Percentiles rank a stretch among this genome's conserved stretches.
Evolutionary conservation across 2,888 invertebrate species (phyloP).

Genomic region (Drosophila fulvimacula): DNA sequence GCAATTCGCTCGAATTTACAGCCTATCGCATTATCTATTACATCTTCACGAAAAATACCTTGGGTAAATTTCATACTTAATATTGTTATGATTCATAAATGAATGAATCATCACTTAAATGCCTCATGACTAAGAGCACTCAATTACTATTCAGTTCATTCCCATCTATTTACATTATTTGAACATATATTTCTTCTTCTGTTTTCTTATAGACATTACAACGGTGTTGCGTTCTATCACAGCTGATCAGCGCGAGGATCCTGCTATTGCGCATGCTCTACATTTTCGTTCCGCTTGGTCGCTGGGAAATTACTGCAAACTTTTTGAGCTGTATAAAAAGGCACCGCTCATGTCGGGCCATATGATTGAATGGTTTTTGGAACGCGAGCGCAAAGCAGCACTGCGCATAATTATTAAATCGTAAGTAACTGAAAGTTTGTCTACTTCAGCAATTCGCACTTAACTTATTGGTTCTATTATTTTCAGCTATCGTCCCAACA

Average conservation of each 20-base stretch:
- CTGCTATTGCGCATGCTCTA: constrained; percentile 93
- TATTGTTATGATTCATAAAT: not conserved
- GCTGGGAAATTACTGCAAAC: constrained; percentile 94
- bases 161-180: no score
- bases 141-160: no score
- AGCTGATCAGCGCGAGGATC: constrained; percentile 91
- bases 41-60: constrained; percentile 98
- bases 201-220: constrained; percentile 91
- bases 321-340: constrained; percentile 94
- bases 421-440: constrained; percentile 87
- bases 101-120: constrained; percentile 2
- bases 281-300: constrained; percentile 97
- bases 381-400: constrained; percentile 96
- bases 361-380: constrained; percentile 99
- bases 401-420: constrained; percentile 97
- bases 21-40: constrained; percentile 99
- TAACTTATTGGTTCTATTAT: constrained; percentile 37
- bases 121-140: not conserved
- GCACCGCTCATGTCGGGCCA: constrained; percentile 98
- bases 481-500: constrained; percentile 96
- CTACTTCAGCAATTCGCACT: not conserved
- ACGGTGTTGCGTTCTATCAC: constrained; percentile 94
- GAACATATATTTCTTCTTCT: not conserved
- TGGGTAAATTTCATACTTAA: constrained; percentile 89
- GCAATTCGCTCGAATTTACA: constrained; percentile 95